Evolutionary conservation across 2,888 invertebrate genomes (phyloP).

Genomic region (Glaucopsyche alexis): DNA sequence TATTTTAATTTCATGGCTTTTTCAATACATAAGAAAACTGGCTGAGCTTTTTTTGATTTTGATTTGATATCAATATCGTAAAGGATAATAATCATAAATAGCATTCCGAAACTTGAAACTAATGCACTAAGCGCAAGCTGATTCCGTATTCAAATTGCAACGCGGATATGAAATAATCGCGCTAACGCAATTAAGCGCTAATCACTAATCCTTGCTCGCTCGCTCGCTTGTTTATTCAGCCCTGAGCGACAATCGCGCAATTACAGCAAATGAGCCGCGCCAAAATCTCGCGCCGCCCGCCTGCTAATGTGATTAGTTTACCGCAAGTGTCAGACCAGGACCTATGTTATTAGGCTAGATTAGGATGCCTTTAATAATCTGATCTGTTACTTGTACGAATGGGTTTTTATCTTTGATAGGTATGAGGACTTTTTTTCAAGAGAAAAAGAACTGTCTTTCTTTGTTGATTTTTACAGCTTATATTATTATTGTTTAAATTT

Average conservation of each 20-base stretch:
- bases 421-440: background rate
- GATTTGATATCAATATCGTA: no score
- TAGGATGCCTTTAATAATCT: constrained; percentile 15
- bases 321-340: constrained; percentile 68
- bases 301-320: constrained; percentile 71
- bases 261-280: constrained; percentile 80
- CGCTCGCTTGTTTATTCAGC: constrained; percentile 78
- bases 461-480: no score
- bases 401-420: background rate
- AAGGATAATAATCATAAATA: background rate
- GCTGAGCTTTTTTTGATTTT: no score
- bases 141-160: constrained; percentile 72
- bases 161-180: constrained; percentile 74
- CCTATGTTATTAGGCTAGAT: constrained; percentile 39
- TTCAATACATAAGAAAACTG: no score
- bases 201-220: constrained; percentile 79
- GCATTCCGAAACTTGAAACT: constrained; percentile 47
- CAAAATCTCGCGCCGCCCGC: constrained; percentile 72
- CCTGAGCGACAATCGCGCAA: constrained; percentile 80
- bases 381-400: background rate
- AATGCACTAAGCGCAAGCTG: constrained; percentile 65
- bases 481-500: no score
- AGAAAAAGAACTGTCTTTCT: no score
- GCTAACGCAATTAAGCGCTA: constrained; percentile 77
- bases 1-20: no score